A percentile compares a stretch with the other conserved stretches of the same genome.
Conservation (phyloP, 2,113 vertebrate species). For the Corvus hawaiiensis region DNA sequence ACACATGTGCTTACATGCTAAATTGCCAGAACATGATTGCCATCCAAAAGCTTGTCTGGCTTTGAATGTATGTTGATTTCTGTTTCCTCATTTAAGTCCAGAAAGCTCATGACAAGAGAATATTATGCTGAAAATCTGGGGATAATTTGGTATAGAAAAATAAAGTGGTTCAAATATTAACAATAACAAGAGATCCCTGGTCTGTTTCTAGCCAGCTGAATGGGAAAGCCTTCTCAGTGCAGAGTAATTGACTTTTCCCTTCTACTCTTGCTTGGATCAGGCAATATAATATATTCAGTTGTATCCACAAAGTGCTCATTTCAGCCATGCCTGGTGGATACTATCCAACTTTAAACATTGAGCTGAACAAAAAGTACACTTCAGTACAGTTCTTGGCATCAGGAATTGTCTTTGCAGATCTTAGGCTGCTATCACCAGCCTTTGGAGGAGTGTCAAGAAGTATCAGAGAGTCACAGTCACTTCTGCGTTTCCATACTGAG, state of each 20-base stretch:
- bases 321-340: background rate
- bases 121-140: constrained; percentile 74
- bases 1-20: background rate
- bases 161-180: constrained; percentile 75
- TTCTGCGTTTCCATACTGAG: background rate
- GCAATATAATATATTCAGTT: background rate
- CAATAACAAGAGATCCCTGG: constrained; percentile 62
- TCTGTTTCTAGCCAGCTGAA: constrained; percentile 69
- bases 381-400: background rate
- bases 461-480: background rate
- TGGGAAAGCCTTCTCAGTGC: constrained; percentile 68
- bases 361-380: background rate
- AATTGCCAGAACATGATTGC: background rate
- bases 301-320: background rate
- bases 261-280: background rate
- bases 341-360: fast-evolving
- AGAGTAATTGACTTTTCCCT: constrained; percentile 73
- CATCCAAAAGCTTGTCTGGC: background rate
- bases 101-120: constrained; percentile 58
- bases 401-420: background rate
- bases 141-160: constrained; percentile 69
- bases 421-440: background rate
- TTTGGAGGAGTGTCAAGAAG: background rate
- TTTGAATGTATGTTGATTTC: background rate
- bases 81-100: background rate